phyloP scores from a whole-genome alignment of 1,140 invertebrate genomes.

The Eupeodes corollae region DNA sequence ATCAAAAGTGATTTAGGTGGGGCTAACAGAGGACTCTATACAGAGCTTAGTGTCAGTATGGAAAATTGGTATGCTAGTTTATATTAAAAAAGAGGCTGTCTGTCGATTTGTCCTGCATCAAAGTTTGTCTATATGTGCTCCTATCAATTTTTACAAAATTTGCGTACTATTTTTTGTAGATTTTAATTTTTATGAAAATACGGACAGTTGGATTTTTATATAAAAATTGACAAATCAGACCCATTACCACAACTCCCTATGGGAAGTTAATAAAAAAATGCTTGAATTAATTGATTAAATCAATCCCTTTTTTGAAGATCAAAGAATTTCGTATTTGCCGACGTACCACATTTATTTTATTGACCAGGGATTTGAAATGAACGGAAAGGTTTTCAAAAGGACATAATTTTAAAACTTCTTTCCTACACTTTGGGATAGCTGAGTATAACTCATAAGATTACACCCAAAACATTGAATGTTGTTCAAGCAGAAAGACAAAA shows the following conservation, averaged over 20 bases:
- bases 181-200: too few relatives aligned
- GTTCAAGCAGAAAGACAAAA: too few relatives aligned
- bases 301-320: background rate
- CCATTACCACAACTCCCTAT: too few relatives aligned
- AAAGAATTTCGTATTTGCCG: conserved; percentile 6
- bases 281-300: too few relatives aligned
- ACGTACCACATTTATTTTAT: conserved; percentile 11
- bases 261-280: too few relatives aligned
- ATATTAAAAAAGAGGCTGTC: background rate
- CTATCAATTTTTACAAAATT: too few relatives aligned
- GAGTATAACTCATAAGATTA: conserved; percentile 1
- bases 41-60: too few relatives aligned
- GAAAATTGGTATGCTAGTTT: background rate
- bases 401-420: conserved; percentile 5
- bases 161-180: too few relatives aligned
- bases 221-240: too few relatives aligned
- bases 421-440: background rate
- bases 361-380: conserved; percentile 3
- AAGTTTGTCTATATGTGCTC: too few relatives aligned
- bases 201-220: too few relatives aligned
- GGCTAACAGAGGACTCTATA: background rate
- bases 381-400: background rate
- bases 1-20: background rate
- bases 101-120: too few relatives aligned
- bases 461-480: conserved; percentile 2